phyloP scores from a whole-genome alignment of 2,797 vertebrate genomes.

The Acestrorhynchus altus region DNA sequence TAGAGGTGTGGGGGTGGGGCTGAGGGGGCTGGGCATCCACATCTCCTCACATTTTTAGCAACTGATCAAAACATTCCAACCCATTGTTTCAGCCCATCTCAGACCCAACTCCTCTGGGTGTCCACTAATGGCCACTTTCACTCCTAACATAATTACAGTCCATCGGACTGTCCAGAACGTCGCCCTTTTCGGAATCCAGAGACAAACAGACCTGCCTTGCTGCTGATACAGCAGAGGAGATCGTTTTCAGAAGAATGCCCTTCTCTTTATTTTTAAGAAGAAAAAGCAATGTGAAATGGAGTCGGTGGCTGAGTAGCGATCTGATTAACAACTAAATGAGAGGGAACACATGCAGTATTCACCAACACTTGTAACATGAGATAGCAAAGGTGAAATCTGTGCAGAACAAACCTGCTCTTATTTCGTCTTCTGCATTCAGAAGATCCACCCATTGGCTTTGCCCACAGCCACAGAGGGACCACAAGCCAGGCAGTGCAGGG shows the following conservation, averaged over 20 bases:
- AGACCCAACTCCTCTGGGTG: conserved; percentile 37
- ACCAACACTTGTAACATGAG: not conserved
- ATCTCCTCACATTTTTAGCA: conserved; percentile 18
- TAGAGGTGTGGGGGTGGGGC: not conserved
- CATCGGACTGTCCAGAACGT: conserved; percentile 37
- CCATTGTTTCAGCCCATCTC: conserved; percentile 37
- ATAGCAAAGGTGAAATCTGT: not conserved
- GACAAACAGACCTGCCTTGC: conserved; percentile 12
- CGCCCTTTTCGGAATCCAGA: conserved; percentile 43
- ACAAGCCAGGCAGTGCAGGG: conserved; percentile 34
- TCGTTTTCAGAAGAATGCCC: conserved; percentile 15
- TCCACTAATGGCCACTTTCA: conserved; percentile 52
- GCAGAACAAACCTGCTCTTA: not conserved
- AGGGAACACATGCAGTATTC: conserved; percentile 1
- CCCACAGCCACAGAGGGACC: conserved; percentile 38
- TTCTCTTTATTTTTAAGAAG: conserved; percentile 21
- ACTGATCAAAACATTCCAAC: conserved; percentile 32
- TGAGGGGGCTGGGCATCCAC: conserved; percentile 7
- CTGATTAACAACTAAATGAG: not conserved
- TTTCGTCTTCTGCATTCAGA: not conserved
- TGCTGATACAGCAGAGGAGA: conserved; percentile 6
- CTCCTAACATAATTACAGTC: conserved; percentile 50
- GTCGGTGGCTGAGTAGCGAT: conserved; percentile 25
- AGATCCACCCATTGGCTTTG: conserved; percentile 45
- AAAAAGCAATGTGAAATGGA: conserved; percentile 48